Conservation (phyloP, 1,140 invertebrate genomes). For the Lepidurus arcticus region DNA sequence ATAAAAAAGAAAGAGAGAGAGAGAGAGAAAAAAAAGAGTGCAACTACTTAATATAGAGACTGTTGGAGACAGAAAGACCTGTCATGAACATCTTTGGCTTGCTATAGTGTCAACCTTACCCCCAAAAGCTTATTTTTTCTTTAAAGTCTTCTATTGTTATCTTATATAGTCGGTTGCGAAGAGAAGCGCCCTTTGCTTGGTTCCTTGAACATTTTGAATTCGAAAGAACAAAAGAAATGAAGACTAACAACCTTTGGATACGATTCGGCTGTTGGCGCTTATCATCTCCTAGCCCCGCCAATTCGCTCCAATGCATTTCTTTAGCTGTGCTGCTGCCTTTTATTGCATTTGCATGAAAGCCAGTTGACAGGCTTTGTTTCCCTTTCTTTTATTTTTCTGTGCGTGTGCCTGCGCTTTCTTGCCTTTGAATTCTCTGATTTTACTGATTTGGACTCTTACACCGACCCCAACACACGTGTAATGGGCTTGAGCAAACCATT, state of each 20-base stretch:
- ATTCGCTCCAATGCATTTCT: conserved; percentile 11
- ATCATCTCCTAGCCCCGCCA: conserved; percentile 12
- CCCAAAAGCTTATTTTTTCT: not conserved
- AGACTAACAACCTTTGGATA: conserved; percentile 17
- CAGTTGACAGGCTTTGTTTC: conserved; percentile 7
- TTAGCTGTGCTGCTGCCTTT: conserved; percentile 14
- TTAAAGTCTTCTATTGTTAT: not conserved
- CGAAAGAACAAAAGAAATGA: conserved; percentile 22
- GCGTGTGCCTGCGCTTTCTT: not conserved
- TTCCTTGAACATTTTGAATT: conserved; percentile 14
- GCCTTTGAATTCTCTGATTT: not conserved
- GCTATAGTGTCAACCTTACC: conserved; percentile 6
- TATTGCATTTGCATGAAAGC: conserved; percentile 22
- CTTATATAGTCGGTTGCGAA: not conserved
- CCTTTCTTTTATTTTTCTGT: not conserved
- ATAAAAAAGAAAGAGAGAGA: not conserved
- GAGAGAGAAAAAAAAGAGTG: not conserved
- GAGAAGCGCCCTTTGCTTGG: not conserved
- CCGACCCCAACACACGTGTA: not conserved
- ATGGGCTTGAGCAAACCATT: not conserved
- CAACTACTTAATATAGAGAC: conserved; percentile 11
- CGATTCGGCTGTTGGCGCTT: conserved; percentile 11
- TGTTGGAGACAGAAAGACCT: conserved; percentile 10
- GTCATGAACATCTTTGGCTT: conserved; percentile 19
- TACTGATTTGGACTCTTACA: not conserved